Conservation (phyloP, 2,113 vertebrate species). For the Anas platyrhynchos region DNA sequence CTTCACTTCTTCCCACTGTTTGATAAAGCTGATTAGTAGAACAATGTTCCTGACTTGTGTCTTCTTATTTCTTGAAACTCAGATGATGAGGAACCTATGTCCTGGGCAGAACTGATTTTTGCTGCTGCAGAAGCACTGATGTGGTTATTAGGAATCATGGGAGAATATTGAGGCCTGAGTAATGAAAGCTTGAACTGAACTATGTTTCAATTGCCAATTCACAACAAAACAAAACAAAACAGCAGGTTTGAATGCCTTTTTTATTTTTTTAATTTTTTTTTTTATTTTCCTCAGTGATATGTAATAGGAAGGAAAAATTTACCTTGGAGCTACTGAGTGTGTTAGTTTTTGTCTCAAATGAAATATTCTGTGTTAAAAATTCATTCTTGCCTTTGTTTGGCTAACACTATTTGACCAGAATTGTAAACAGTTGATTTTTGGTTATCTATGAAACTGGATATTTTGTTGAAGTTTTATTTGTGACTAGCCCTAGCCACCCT, state of each 20-base stretch:
- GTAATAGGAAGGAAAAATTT: not conserved
- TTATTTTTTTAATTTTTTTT: not conserved
- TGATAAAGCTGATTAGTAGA: not conserved
- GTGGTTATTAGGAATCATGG: accelerated
- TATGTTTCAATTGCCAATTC: not conserved
- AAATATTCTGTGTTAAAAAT: not conserved
- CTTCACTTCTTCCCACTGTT: not conserved
- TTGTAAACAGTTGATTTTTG: not conserved
- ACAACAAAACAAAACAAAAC: not conserved
- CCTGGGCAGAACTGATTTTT: not conserved
- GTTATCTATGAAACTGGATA: not conserved
- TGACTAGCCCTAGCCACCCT: not conserved
- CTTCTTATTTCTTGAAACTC: not conserved
- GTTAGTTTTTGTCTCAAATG: not conserved
- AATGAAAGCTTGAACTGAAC: not conserved
- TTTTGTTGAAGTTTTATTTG: not conserved
- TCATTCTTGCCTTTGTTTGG: not conserved
- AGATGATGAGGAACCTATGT: not conserved
- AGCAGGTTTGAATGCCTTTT: not conserved
- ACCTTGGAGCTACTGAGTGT: not conserved
- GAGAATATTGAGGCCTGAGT: not conserved
- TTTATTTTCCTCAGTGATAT: not conserved
- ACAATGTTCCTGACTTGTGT: not conserved
- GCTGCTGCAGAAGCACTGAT: not conserved
- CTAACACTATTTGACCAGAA: not conserved